phyloP scores from a whole-genome alignment of 2,797 vertebrate species.

The Falco naumanni region DNA sequence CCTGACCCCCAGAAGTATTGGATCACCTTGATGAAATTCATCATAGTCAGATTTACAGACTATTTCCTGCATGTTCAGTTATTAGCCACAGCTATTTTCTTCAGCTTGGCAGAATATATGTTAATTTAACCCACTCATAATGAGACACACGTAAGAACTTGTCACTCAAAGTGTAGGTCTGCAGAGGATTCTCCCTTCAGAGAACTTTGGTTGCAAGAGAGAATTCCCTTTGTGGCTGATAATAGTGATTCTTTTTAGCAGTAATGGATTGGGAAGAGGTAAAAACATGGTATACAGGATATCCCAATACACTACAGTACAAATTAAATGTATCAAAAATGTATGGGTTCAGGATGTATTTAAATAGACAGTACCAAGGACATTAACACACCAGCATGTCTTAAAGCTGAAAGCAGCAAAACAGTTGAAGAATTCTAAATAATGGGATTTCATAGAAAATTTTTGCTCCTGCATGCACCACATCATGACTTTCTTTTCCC shows the following conservation, averaged over 20 bases:
- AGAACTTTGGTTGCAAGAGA: conserved; percentile 70
- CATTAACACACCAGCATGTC: neutral
- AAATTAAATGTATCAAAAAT: conserved; percentile 70
- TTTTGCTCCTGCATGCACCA: conserved; percentile 11
- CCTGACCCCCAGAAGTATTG: conserved; percentile 48
- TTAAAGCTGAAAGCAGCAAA: conserved; percentile 26
- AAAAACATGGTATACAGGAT: conserved; percentile 56
- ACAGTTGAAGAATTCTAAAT: conserved; percentile 47
- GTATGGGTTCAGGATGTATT: conserved; percentile 46
- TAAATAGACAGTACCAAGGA: conserved; percentile 25
- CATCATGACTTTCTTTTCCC: conserved; percentile 67
- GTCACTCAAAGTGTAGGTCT: conserved; percentile 75
- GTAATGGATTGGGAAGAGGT: conserved; percentile 52
- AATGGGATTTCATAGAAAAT: conserved; percentile 57
- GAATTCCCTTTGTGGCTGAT: conserved; percentile 71
- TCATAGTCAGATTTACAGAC: conserved; percentile 69
- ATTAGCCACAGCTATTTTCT: conserved; percentile 74
- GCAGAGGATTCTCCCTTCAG: conserved; percentile 74
- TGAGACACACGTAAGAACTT: conserved; percentile 73
- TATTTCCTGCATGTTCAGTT: conserved; percentile 66
- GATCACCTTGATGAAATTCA: conserved; percentile 56
- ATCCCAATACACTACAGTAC: conserved; percentile 42
- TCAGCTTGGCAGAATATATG: conserved; percentile 74
- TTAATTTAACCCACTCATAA: conserved; percentile 75
- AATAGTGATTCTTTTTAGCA: conserved; percentile 65